Base-by-base conservation (phyloP, 2,797 vertebrate genomes). In the Myoxocephalus aenaeus region DNA sequence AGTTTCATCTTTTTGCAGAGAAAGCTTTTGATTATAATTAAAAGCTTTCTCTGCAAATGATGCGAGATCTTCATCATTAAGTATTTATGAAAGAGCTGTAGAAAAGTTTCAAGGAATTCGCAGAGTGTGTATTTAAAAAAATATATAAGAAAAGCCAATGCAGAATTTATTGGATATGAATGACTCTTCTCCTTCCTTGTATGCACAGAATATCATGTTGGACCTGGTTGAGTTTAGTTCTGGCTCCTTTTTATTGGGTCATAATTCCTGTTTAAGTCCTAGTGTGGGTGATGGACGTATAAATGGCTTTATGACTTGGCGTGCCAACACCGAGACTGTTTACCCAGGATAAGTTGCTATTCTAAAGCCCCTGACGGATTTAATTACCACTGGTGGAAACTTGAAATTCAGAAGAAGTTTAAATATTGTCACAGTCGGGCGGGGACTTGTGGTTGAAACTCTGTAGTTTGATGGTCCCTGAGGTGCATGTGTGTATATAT, bases 81-180 rank as follows among this genome's bases (percentile, higher is more conserved):
- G 79, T 89, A 83, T 90, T 83, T 80, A 89, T 83, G 63, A 70
- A 82, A 72, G 58, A 78, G 56, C 64, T 50, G 54, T 64, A 54
- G 67, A 83, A 67, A 75, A 75, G 70, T 77, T 71, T 11, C 72
- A 79, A 38, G 61, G 79, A 80, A 65, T 85, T 75, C 38, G 58
- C 51, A 50, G 40, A 54, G 65, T 65, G 14, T 71, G 75, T 76
- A 50, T 68, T 72, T 18, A 48, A 34, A 8, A 34, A 34, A 29
- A 4, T 29, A 29, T 2, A 40, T 1, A 15, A 42, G 5, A 48
- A 11, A 87, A 64, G 72, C 67, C 63, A 75, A 38, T 18, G 25
- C 64, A 69, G 66, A 83, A 73, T 66, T 61, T 68, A 27, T 78
- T 51, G 40, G 62, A 79, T 13, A 15, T 73, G 25, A 82, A 76